A percentile compares a stretch with the other conserved stretches of the same genome.
Evolutionary conservation across 2,888 invertebrate species (phyloP).

Genomic region (Antitype chi): DNA sequence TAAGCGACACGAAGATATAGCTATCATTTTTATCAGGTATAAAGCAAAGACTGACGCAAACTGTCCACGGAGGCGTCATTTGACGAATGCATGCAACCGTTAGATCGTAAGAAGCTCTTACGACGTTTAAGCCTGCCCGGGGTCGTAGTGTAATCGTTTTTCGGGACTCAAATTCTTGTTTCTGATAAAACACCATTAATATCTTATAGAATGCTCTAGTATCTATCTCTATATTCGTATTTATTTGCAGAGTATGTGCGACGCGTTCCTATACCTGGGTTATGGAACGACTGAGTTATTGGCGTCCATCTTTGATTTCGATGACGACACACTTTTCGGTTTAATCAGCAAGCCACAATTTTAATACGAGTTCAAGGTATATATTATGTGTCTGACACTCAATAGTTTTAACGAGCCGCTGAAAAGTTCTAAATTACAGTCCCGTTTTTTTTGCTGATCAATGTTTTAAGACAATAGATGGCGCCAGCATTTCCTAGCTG

Average conservation of each 20-base stretch:
- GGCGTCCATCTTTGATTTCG: conserved; percentile 74
- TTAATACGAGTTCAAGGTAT: conserved; percentile 71
- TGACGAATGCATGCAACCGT: no score
- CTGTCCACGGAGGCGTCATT: no score
- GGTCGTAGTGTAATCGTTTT: no score
- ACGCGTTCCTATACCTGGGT: conserved; percentile 70
- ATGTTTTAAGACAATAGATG: no score
- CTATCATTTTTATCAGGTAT: no score
- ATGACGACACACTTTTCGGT: conserved; percentile 70
- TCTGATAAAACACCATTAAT: neutral
- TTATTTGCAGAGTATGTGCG: conserved; percentile 67
- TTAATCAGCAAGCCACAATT: conserved; percentile 71
- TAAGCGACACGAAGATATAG: accelerated
- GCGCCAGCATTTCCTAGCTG: no score
- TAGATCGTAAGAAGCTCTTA: no score
- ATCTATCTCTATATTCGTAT: neutral
- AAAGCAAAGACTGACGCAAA: no score
- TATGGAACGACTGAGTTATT: conserved; percentile 79
- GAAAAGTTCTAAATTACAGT: neutral
- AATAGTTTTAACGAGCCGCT: neutral
- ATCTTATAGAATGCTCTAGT: neutral
- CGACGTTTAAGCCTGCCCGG: no score
- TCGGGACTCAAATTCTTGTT: no score
- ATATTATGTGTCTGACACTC: neutral
- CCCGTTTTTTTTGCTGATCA: neutral